Evolutionary conservation across 1,140 invertebrate genomes (phyloP).

Genomic region (Eriocheir sinensis): DNA sequence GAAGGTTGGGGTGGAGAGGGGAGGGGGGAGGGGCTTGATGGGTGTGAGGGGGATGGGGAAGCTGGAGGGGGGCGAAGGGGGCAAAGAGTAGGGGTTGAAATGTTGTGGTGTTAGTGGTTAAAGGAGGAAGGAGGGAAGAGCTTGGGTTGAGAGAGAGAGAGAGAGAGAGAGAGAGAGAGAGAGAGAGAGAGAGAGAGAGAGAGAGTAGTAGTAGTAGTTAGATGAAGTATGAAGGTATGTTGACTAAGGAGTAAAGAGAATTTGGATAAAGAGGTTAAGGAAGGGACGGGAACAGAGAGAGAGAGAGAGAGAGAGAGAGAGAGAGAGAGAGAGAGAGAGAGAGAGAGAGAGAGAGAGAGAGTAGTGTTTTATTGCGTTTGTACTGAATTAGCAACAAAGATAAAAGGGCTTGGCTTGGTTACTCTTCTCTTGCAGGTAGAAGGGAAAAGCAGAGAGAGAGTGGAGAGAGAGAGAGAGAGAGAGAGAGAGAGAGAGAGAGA

Average conservation of each 20-base stretch:
- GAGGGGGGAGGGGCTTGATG: neutral
- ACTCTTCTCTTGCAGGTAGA: too few species aligned
- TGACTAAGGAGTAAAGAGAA: too few species aligned
- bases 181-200: neutral
- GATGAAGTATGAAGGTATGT: too few species aligned
- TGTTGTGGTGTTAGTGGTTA: neutral
- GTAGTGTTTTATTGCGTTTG: too few species aligned
- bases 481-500: conserved; percentile 10
- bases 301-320: conserved; percentile 24
- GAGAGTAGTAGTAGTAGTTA: too few species aligned
- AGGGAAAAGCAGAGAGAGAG: neutral
- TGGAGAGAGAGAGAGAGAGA: neutral
- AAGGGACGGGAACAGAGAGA: neutral
- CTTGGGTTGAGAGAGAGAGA: neutral
- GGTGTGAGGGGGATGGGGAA: too few species aligned
- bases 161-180: conserved; percentile 18
- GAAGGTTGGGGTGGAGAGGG: too few species aligned
- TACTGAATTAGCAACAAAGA: too few species aligned
- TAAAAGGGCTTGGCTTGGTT: too few species aligned
- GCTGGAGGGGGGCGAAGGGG: too few species aligned
- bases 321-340: conserved; percentile 33
- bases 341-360: conserved; percentile 18
- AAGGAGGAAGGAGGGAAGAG: neutral
- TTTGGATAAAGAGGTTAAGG: too few species aligned
- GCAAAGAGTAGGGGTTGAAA: too few species aligned